Base-by-base conservation (phyloP, 1,140 invertebrate genomes). In the Aphis gossypii region DNA sequence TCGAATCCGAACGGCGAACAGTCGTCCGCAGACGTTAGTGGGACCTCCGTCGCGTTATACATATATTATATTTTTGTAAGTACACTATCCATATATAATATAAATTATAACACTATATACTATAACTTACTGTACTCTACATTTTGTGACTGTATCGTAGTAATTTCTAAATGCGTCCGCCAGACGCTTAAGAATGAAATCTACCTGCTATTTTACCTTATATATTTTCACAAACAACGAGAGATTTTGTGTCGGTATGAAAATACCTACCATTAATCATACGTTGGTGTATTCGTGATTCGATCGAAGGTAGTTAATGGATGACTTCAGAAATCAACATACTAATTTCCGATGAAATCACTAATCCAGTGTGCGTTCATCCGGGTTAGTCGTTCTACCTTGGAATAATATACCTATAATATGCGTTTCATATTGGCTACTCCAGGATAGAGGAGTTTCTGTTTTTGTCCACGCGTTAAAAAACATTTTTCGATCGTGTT, bases 1-100 rank as follows among this genome's bases (percentile, higher is more conserved):
- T 86, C 92, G 35, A 56, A 51, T 46, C 30, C 76, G 3, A 56
- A 86, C 91, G 83, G 83, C 84, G 60, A 76, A 18, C 60, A 93
- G 92, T 93, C 92, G 48, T 84, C 46, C 76, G 38, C 82, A 92
- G 82, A 92, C 76, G 76, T 83, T 84, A 86, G 92, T 84, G 68
- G 92, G 46, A 93, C 48, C 48, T 93, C 82, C 46, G 92, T 84
- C 48, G 92, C 82, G 92, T 51, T 84, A 86, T 56, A 56, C 51
- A 56, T 44, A 56, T 93, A 86, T 93, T 54, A 54, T 44, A 44
- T 86, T 84, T 56, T 44, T 84, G 92, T 93, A 93, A 93, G 92
- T 93, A 93, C 68, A 92, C 41, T 7, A 46, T 48, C 20, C n/a
- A 92, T 76, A 25, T 5, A 89, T 89, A 23, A 54, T 89, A 41